Evolutionary conservation across 2,797 vertebrate genomes (phyloP).

Genomic region (Poecilia picta): DNA sequence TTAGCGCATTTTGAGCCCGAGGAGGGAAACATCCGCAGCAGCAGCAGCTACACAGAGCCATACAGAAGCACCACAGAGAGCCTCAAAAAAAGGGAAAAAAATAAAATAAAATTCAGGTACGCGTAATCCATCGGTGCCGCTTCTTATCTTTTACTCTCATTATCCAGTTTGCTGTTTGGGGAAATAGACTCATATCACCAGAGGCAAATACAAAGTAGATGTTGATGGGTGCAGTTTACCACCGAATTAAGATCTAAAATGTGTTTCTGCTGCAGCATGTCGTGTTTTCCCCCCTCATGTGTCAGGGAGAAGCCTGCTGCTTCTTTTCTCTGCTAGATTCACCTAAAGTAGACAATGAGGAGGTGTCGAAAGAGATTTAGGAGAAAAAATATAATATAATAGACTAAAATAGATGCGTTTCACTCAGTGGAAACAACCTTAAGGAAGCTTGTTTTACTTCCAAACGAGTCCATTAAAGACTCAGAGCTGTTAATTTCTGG

Average conservation of each 20-base stretch:
- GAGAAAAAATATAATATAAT: not conserved
- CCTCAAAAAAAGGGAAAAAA: not conserved
- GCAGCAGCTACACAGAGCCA: constrained; percentile 22
- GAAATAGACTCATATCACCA: constrained; percentile 35
- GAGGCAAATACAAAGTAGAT: constrained; percentile 42
- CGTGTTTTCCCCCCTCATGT: not conserved
- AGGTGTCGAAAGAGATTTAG: not conserved
- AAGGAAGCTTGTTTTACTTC: not conserved
- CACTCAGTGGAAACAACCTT: not conserved
- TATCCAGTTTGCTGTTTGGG: constrained; percentile 40
- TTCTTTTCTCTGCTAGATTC: constrained; percentile 2
- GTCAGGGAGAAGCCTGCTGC: constrained; percentile 12
- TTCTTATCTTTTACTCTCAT: constrained; percentile 40
- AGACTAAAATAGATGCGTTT: not conserved
- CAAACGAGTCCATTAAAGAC: not conserved
- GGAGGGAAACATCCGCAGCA: constrained; percentile 24
- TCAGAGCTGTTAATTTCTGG: constrained; percentile 1
- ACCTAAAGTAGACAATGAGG: constrained; percentile 3
- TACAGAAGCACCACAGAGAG: constrained; percentile 10
- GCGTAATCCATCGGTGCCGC: constrained; percentile 20
- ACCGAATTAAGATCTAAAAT: constrained; percentile 29
- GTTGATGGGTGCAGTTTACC: constrained; percentile 43
- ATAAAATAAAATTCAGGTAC: constrained; percentile 30
- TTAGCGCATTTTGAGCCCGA: constrained; percentile 27
- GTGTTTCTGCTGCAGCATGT: constrained; percentile 18